These are phyloP conservation scores for Dermochelys coriacea DNA, from an alignment of 2,797 vertebrate genomes.

Conservation along the genomic window DNA sequence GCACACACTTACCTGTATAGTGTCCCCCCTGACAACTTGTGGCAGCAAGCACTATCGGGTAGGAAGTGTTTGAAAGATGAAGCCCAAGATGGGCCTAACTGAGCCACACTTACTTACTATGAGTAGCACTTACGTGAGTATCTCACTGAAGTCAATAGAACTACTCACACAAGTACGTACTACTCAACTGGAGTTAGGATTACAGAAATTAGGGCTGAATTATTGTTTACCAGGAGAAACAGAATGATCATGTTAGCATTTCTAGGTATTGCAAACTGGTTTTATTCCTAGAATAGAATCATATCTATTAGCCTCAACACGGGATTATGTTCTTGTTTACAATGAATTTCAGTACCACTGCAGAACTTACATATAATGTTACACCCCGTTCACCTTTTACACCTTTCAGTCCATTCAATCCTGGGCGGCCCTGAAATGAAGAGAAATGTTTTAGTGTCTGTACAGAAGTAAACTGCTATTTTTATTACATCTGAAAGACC, in stretches of 20 bases:
- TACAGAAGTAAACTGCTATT: background rate
- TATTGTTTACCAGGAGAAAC: background rate
- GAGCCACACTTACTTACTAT: background rate
- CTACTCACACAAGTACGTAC: background rate
- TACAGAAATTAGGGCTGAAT: background rate
- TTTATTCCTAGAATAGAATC: background rate
- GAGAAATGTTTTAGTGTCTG: conserved; percentile 1
- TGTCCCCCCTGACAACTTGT: background rate
- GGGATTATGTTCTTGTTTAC: background rate
- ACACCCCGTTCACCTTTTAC: conserved; percentile 86
- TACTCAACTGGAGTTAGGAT: background rate
- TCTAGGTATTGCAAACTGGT: background rate
- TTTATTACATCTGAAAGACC: background rate
- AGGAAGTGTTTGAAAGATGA: background rate
- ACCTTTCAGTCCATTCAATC: conserved; percentile 88
- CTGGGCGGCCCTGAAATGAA: conserved; percentile 89
- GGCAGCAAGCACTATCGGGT: background rate
- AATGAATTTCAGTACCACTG: background rate
- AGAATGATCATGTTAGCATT: background rate
- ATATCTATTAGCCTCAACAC: background rate
- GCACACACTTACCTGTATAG: background rate
- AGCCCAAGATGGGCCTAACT: background rate
- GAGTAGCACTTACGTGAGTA: background rate
- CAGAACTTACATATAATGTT: conserved; percentile 81
- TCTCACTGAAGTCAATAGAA: background rate